Conservation (phyloP, 2,888 invertebrate species). For the Tetragonisca angustula region DNA sequence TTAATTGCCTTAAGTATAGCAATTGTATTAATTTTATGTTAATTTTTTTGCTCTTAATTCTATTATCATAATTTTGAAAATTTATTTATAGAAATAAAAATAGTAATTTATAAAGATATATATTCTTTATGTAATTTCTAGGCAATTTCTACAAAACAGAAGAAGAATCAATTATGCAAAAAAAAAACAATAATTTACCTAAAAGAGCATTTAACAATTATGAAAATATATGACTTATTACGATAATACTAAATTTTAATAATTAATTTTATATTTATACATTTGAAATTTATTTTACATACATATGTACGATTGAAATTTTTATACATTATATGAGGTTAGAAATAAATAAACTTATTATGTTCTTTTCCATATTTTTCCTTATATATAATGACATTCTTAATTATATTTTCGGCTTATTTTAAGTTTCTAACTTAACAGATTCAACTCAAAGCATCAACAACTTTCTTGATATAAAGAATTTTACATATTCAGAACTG, state of each 20-base stretch:
- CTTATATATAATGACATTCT: too few relatives aligned
- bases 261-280: neutral
- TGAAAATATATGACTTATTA: too few relatives aligned
- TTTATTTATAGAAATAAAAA: neutral
- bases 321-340: neutral
- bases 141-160: neutral
- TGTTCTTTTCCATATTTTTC: neutral
- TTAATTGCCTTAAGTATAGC: neutral
- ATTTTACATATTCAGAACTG: slow-evolving; percentile 22
- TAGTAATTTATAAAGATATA: neutral
- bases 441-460: neutral
- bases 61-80: neutral
- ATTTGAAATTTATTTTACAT: neutral
- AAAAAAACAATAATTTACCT: neutral
- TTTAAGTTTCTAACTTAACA: neutral
- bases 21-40: neutral
- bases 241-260: neutral
- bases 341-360: neutral
- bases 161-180: neutral
- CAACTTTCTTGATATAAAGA: neutral
- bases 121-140: neutral
- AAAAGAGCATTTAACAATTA: neutral
- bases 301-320: neutral
- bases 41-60: neutral
- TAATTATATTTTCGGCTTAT: neutral